These are phyloP conservation scores for Epicauta chinensis DNA, from an alignment of 1,140 invertebrate genomes.

Conservation along the genomic window DNA sequence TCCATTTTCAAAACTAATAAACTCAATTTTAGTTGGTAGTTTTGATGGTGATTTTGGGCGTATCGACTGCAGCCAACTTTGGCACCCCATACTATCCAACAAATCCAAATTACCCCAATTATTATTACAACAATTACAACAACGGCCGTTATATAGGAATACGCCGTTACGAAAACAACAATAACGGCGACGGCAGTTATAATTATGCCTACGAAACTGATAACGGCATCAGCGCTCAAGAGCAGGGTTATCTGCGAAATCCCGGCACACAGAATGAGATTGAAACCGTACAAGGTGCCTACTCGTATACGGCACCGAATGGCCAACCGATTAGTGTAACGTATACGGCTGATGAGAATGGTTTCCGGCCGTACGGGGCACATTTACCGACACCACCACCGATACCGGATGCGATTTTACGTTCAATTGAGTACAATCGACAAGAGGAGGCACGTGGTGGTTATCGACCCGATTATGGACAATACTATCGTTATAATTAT, in stretches of 20 bases:
- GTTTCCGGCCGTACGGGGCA: slow-evolving; percentile 51
- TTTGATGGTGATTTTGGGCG: too few relatives aligned
- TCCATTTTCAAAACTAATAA: too few relatives aligned
- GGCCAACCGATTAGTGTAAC: slow-evolving; percentile 28
- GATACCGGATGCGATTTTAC: slow-evolving; percentile 48
- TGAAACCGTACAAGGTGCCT: slow-evolving; percentile 27
- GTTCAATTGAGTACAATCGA: slow-evolving; percentile 43
- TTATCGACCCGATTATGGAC: slow-evolving; percentile 15
- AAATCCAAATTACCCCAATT: slow-evolving; percentile 41
- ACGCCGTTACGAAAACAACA: slow-evolving; percentile 6
- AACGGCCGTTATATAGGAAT: not conserved
- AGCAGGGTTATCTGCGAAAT: slow-evolving; percentile 46
- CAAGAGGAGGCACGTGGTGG: slow-evolving; percentile 4
- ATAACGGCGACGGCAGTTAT: slow-evolving; percentile 36
- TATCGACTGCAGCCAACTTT: too few relatives aligned
- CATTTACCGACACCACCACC: slow-evolving; percentile 50
- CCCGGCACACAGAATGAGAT: slow-evolving; percentile 39
- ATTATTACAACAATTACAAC: not conserved
- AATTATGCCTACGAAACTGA: slow-evolving; percentile 51
- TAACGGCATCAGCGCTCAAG: slow-evolving; percentile 50
- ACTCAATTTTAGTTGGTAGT: not conserved
- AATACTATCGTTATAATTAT: slow-evolving; percentile 3
- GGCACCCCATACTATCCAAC: slow-evolving; percentile 18
- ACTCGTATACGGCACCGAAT: slow-evolving; percentile 33
- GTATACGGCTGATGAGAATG: slow-evolving; percentile 57